Base-by-base conservation (phyloP, 2,113 vertebrate genomes). In the Struthidea cinerea region DNA sequence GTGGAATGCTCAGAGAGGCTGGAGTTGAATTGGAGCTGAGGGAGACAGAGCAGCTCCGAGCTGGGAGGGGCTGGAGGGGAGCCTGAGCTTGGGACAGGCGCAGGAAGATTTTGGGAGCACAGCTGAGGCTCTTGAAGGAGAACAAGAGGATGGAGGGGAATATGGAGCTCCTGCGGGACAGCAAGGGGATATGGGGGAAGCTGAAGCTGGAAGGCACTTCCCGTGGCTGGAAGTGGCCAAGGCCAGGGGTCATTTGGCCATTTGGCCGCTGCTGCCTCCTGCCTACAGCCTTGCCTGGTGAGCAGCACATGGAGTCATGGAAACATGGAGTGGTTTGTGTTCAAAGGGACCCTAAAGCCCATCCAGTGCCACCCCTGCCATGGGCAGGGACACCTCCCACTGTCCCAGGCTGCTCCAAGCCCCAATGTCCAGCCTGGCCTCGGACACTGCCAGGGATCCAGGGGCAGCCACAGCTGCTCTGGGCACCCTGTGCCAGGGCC, bases 341-440 rank as follows among this genome's bases (percentile, higher is more conserved):
- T 1, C 5, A 2, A 24, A 64, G 10, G 15, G 16, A 24, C 10
- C 4, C 1, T 8, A 26, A 57, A 81, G 0, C 23, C 0, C 37
- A 50, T 3, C 14, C 15, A 3, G 2, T 19, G 0, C 35, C 59
- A 57, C 15, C 7, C 17, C 56, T 49, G 16, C 49, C 50, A 7
- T 16, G 50, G 53, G 27, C 68, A 73, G 32, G 44, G 68, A 44
- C 52, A 28, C 32, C 33, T 89, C 0, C 59, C 59, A 44, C 44
- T 5, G 0, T 16, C 59, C 50, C 59, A 88, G 67, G 50, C 2
- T 64, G 67, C 22, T 88, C 86, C 67, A 2, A 61, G 35, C 26
- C 41, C 64, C 16, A 47, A 13, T 47, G 2, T 27, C 50, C 85
- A 81, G 0, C 50, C 77, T 57, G 86, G 37, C 33, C 68, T 52